Base-by-base conservation (phyloP, 2,113 vertebrate genomes). In the Garra rufa region DNA sequence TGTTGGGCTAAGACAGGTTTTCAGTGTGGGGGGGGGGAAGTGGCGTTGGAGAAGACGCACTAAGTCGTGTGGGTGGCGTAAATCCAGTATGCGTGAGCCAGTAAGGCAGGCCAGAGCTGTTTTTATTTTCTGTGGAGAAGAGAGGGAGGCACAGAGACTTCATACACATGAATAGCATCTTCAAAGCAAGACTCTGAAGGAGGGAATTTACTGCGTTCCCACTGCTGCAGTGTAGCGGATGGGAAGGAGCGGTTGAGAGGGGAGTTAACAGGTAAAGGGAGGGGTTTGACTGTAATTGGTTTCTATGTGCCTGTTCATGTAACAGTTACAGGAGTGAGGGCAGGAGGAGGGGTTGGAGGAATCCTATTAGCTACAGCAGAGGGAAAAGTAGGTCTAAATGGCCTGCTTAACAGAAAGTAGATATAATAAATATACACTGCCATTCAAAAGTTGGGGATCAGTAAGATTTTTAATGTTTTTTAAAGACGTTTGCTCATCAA, bases 331-430 rank as follows among this genome's bases (percentile, higher is more conserved):
- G 52, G 21, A 76, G 76, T 46, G 63, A 46, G 79, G 71, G 70
- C 26, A 71, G 81, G 50, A 46, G 46, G 63, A 48, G 61, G 75
- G 30, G 63, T 73, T 76, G 52, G 43, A 82, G 75, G 44, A 90
- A 89, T 89, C 89, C 85, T 89, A 87, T 91, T 91, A 89, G 71
- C 82, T 52, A 48, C 76, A 81, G 83, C 81, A 88, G 34, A n/a
- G 48, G 71, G 19, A 85, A 84, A 86, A 70, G 87, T 83, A 86
- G 81, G 77, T 79, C 85, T 83, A 83, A 83, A 57, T 76, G 43
- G 74, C 48, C 81, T 88, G 85, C 70, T 44, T 85, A 81, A 83
- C 50, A 59, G 61, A 82, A 81, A 77, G 30, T 57, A 38, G 17
- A 44, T 26, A 34, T 57, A 24, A 34, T 28, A 81, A 75, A 50